These are phyloP conservation scores for Frankliniella intonsa DNA, from an alignment of 2,888 invertebrate genomes.

Conservation along the genomic window DNA sequence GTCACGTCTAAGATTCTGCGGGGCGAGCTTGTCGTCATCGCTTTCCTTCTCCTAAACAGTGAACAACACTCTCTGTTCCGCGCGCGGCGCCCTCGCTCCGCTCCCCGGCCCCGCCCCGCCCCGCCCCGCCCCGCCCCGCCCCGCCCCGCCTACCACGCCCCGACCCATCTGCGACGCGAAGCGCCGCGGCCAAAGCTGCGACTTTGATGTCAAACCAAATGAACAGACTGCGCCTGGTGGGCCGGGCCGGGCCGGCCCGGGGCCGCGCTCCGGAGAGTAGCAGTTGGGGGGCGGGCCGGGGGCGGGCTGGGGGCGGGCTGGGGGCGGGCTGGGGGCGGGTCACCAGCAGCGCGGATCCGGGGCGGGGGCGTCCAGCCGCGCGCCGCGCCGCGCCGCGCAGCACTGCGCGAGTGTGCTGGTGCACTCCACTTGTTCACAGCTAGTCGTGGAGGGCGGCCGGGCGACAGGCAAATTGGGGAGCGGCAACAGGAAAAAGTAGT, in stretches of 20 bases:
- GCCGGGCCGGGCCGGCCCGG: constrained; percentile 12
- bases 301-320: not conserved
- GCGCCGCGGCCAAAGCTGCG: not conserved
- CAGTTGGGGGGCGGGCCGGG: constrained; percentile 16
- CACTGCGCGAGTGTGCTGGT: not conserved
- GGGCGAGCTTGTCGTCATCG: no score
- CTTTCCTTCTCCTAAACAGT: no score
- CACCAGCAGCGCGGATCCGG: no score
- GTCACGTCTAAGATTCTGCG: no score
- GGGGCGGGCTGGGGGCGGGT: no score
- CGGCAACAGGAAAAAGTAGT: no score
- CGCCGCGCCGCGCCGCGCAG: not conserved
- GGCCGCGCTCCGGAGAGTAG: not conserved
- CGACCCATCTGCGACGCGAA: not conserved
- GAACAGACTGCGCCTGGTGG: constrained; percentile 3
- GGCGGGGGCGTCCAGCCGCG: constrained; percentile 10
- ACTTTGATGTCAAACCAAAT: constrained; percentile 27
- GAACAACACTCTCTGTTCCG: not conserved
- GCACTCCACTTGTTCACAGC: not conserved
- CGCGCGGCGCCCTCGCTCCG: not conserved
- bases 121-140: not conserved
- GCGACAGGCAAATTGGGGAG: no score
- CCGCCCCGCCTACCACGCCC: constrained; percentile 9
- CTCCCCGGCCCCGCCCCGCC: not conserved
- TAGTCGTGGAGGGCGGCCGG: no score